Evolutionary conservation across 92 coral and sea anemone species (phyloP).

Genomic region (Paragorgia papillata): DNA sequence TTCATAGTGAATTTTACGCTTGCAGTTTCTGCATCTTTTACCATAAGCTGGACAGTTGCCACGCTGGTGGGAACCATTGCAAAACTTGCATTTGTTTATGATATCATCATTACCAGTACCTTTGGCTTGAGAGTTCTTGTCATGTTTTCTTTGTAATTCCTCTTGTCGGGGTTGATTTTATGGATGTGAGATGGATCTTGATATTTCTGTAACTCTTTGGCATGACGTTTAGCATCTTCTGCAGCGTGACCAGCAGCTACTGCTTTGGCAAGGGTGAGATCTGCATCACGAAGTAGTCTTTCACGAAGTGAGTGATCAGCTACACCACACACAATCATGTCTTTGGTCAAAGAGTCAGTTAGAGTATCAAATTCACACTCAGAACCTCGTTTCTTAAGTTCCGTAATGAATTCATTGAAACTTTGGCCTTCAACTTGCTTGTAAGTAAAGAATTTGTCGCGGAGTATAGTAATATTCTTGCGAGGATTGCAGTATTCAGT

Average conservation of each 20-base stretch:
- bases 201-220: conserved; percentile 34
- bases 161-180: too few species aligned
- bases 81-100: conserved; percentile 47
- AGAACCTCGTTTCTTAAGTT: conserved; percentile 40
- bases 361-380: too few species aligned
- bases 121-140: too few species aligned
- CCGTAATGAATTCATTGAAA: conserved; percentile 53
- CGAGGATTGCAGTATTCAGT: conserved; percentile 58
- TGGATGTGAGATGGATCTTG: neutral
- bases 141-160: neutral
- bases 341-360: conserved; percentile 52
- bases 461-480: conserved; percentile 50
- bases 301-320: conserved; percentile 33
- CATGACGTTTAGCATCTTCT: conserved; percentile 55
- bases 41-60: conserved; percentile 54
- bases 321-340: conserved; percentile 50
- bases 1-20: conserved; percentile 45
- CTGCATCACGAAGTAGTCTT: conserved; percentile 35
- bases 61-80: conserved; percentile 37
- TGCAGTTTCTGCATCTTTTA: conserved; percentile 38
- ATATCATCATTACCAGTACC: neutral
- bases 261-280: conserved; percentile 49
- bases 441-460: conserved; percentile 49
- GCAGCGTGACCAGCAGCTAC: conserved; percentile 51
- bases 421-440: conserved; percentile 49